Conservation (phyloP, 2,113 vertebrate genomes). For the Vicugna pacos region DNA sequence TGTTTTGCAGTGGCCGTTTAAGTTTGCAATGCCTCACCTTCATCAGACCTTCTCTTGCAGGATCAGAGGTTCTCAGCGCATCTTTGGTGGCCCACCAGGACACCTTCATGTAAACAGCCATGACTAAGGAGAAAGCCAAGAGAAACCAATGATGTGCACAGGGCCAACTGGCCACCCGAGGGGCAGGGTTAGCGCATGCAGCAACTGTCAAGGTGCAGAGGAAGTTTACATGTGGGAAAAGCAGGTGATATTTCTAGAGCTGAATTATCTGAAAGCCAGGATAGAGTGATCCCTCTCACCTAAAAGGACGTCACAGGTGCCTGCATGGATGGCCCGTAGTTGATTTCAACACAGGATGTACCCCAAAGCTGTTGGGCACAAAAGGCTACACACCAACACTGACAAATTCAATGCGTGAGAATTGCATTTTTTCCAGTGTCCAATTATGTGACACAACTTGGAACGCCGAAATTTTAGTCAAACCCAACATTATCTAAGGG, state of each 20-base stretch:
- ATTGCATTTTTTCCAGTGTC: background rate
- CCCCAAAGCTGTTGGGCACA: background rate
- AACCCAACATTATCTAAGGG: background rate
- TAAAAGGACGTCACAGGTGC: background rate
- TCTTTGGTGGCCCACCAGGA: constrained; percentile 93
- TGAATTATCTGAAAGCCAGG: background rate
- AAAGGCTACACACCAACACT: rapidly evolving
- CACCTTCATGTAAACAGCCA: constrained; percentile 90
- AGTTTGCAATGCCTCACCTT: constrained; percentile 83
- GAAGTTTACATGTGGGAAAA: rapidly evolving
- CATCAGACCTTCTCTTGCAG: constrained; percentile 89
- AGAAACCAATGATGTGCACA: rapidly evolving
- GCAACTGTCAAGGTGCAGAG: background rate
- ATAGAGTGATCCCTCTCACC: background rate
- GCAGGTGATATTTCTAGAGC: background rate
- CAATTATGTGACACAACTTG: background rate
- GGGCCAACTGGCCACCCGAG: background rate
- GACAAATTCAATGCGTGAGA: background rate
- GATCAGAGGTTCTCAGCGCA: constrained; percentile 88
- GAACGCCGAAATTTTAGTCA: background rate
- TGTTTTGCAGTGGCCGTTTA: background rate
- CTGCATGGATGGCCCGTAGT: background rate
- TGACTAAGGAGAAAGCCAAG: constrained; percentile 84
- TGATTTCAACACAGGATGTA: background rate
- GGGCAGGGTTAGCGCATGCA: rapidly evolving